Conservation (phyloP, 1,140 invertebrate species). For the Papilio polyxenes region DNA sequence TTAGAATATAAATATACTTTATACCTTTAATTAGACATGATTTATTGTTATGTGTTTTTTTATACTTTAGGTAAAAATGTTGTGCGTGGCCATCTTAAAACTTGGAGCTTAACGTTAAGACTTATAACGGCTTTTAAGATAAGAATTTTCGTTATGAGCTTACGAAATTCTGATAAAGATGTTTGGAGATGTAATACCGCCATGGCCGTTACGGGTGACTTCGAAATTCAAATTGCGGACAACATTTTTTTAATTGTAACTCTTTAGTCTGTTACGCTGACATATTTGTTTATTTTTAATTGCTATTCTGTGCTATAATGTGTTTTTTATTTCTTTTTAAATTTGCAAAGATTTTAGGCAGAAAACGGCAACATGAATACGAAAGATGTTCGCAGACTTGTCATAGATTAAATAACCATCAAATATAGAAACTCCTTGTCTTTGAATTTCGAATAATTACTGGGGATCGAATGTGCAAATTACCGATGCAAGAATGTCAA, state of each 20-base stretch:
- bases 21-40: too few relatives aligned
- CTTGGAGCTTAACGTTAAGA: not conserved
- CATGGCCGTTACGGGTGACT: not conserved
- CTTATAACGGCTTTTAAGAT: constrained; percentile 4
- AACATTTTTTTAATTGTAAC: not conserved
- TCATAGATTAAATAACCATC: not conserved
- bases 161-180: constrained; percentile 19
- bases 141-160: not conserved
- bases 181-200: constrained; percentile 6
- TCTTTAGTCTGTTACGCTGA: not conserved
- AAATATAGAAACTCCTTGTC: not conserved
- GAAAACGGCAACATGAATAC: not conserved
- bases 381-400: not conserved
- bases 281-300: not conserved
- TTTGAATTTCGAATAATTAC: not conserved
- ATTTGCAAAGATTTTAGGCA: not conserved
- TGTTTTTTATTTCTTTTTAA: too few relatives aligned
- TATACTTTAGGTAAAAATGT: not conserved
- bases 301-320: too few relatives aligned
- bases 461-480: not conserved
- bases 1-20: too few relatives aligned
- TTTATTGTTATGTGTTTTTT: not conserved
- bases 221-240: constrained; percentile 1
- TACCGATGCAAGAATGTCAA: not conserved
- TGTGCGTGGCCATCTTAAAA: not conserved